These are phyloP conservation scores for Melanerpes formicivorus DNA, from an alignment of 2,113 vertebrate species.

Conservation along the genomic window DNA sequence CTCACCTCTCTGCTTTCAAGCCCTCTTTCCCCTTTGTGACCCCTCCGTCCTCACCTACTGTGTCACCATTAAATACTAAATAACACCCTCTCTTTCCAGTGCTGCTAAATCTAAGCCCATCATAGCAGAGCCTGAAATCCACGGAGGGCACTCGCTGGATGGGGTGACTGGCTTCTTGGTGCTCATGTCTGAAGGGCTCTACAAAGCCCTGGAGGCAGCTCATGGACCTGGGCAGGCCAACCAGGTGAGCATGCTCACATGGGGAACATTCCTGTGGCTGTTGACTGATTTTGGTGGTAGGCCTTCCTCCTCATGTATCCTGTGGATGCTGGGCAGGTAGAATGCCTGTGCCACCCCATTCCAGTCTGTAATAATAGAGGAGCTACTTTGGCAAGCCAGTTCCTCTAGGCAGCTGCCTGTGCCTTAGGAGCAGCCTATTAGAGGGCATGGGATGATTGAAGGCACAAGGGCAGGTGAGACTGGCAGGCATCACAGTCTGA, in stretches of 20 bases:
- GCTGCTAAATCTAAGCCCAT: constrained; percentile 90
- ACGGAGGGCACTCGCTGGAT: constrained; percentile 87
- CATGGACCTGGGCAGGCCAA: constrained; percentile 96
- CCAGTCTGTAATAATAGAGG: neutral
- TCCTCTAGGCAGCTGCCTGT: neutral
- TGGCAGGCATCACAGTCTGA: neutral
- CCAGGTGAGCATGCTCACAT: constrained; percentile 80
- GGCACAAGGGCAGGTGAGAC: neutral
- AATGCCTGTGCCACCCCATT: neutral
- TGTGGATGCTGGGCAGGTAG: neutral
- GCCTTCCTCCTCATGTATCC: neutral
- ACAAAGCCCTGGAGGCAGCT: constrained; percentile 93
- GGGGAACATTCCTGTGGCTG: rapidly evolving
- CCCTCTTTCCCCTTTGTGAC: neutral
- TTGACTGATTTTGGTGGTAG: rapidly evolving
- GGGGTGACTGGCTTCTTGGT: constrained; percentile 91
- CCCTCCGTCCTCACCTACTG: neutral
- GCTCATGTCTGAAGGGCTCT: constrained; percentile 96
- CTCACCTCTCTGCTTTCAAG: neutral
- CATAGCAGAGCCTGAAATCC: constrained; percentile 93
- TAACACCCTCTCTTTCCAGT: constrained; percentile 66
- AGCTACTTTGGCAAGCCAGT: constrained; percentile 6
- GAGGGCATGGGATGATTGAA: neutral
- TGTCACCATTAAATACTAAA: neutral
- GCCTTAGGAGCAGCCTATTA: neutral